Conservation (phyloP, 2,888 invertebrate species). For the Epirrita christyi region DNA sequence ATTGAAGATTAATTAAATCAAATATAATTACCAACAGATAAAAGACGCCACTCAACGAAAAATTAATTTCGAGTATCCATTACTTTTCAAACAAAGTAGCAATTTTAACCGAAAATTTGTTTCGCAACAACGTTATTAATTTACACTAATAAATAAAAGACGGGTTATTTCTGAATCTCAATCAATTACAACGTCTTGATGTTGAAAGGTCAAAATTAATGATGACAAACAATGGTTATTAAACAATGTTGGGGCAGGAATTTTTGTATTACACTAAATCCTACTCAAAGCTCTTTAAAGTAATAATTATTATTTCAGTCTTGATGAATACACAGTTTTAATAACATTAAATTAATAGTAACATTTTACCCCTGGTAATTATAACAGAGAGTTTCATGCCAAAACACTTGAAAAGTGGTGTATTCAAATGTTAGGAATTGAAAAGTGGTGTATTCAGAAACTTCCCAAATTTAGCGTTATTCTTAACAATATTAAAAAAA, state of each 20-base stretch:
- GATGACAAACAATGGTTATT: constrained; percentile 36
- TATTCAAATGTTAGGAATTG: too few species aligned
- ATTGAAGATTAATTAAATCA: constrained; percentile 35
- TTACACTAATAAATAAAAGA: constrained; percentile 40
- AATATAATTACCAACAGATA: constrained; percentile 30
- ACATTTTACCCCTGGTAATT: too few species aligned
- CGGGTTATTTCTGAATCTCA: constrained; percentile 34
- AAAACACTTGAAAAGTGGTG: too few species aligned
- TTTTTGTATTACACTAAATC: constrained; percentile 13
- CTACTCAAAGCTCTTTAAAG: constrained; percentile 7
- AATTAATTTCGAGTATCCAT: constrained; percentile 45
- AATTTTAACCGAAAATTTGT: constrained; percentile 42
- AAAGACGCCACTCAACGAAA: constrained; percentile 35
- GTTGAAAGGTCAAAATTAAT: constrained; percentile 38
- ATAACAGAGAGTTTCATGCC: too few species aligned
- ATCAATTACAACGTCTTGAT: constrained; percentile 39
- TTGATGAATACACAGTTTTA: background rate
- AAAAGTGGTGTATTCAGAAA: too few species aligned
- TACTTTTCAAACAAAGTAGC: constrained; percentile 43
- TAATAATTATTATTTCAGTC: constrained; percentile 16
- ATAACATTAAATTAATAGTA: background rate
- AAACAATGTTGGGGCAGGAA: constrained; percentile 24
- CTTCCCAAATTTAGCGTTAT: too few species aligned
- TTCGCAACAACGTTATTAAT: constrained; percentile 40
- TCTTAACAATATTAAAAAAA: too few species aligned